Evolutionary conservation across 2,113 vertebrate genomes (phyloP).

Genomic region (Xerus inauris): DNA sequence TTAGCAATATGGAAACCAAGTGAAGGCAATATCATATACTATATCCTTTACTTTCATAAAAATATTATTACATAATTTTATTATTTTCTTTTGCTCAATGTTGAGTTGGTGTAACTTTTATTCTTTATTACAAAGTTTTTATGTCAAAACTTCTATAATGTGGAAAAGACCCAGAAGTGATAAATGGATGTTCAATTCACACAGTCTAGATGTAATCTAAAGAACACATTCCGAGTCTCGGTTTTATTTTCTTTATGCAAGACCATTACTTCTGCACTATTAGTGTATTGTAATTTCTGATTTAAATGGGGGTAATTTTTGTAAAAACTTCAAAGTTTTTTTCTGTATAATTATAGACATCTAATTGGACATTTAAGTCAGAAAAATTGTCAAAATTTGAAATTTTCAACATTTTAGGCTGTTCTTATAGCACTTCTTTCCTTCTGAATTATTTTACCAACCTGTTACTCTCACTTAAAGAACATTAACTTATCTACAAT

Average conservation of each 20-base stretch:
- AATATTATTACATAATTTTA: slow-evolving; percentile 59
- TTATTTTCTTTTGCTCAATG: slow-evolving; percentile 41
- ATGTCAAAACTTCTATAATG: slow-evolving; percentile 21
- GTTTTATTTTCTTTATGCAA: slow-evolving; percentile 28
- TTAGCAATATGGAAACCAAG: slow-evolving; percentile 51
- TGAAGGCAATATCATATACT: background rate
- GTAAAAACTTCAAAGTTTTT: background rate
- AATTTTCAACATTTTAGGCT: background rate
- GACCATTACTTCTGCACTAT: background rate
- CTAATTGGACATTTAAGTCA: background rate
- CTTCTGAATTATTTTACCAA: background rate
- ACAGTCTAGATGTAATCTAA: background rate
- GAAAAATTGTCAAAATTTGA: slow-evolving; percentile 24
- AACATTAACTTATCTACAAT: background rate
- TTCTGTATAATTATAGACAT: background rate
- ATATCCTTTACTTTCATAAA: slow-evolving; percentile 35
- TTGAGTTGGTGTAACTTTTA: slow-evolving; percentile 31
- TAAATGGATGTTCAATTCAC: background rate
- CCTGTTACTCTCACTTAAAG: background rate
- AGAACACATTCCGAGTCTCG: background rate
- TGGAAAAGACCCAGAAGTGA: slow-evolving; percentile 36
- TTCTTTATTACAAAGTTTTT: slow-evolving; percentile 44
- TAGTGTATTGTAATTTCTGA: background rate
- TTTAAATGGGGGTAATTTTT: background rate
- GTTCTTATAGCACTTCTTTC: background rate